Evolutionary conservation across 2,888 invertebrate genomes (phyloP).

Genomic region (Anticlea derivata): DNA sequence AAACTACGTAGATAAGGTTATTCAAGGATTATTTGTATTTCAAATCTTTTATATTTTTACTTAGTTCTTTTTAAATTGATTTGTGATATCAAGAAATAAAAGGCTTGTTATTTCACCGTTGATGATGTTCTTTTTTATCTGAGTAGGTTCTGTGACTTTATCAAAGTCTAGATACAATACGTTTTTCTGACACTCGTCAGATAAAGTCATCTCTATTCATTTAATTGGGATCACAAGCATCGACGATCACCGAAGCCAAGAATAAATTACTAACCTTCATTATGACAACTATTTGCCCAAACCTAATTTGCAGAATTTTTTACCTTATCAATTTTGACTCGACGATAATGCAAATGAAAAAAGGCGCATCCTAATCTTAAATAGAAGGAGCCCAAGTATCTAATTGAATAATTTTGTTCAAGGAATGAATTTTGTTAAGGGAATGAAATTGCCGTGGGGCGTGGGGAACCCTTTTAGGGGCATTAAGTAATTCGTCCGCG

Average conservation of each 20-base stretch:
- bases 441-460: slow-evolving; percentile 54
- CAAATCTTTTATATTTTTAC: too few species aligned
- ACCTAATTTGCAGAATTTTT: slow-evolving; percentile 34
- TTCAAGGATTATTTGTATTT: too few species aligned
- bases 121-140: too few species aligned
- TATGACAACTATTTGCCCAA: slow-evolving; percentile 26
- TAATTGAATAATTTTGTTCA: slow-evolving; percentile 75
- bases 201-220: slow-evolving; percentile 25
- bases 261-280: slow-evolving; percentile 26
- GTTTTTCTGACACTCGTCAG: background rate
- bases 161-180: background rate
- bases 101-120: too few species aligned
- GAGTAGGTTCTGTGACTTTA: too few species aligned
- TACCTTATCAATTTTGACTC: slow-evolving; percentile 49
- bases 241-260: slow-evolving; percentile 11
- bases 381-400: slow-evolving; percentile 58
- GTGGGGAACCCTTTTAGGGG: slow-evolving; percentile 52
- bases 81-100: too few species aligned
- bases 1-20: too few species aligned
- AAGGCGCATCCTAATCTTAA: slow-evolving; percentile 61
- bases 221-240: slow-evolving; percentile 24
- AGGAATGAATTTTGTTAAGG: slow-evolving; percentile 59
- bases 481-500: slow-evolving; percentile 53
- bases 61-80: too few species aligned
- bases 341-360: slow-evolving; percentile 62